These are phyloP conservation scores for Hemiprocne comata DNA, from an alignment of 2,113 vertebrate species.

Conservation along the genomic window DNA sequence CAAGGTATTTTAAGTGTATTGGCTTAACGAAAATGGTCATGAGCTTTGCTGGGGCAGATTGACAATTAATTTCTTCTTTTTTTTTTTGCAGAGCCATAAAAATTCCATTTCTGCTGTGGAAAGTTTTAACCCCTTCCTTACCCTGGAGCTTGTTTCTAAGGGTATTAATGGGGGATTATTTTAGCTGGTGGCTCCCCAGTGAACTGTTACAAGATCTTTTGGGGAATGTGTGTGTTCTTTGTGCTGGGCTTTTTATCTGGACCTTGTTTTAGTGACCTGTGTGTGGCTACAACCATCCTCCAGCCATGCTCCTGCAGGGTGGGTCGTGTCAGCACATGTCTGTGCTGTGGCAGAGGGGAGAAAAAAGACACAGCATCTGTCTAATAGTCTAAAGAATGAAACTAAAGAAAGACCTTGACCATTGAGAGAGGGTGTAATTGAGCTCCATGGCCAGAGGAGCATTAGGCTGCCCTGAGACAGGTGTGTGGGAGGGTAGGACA, in stretches of 20 bases:
- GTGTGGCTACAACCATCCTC: neutral
- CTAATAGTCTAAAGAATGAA: neutral
- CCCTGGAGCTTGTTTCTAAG: neutral
- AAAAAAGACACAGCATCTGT: neutral
- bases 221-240: neutral
- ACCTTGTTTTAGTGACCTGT: neutral
- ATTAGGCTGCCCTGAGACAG: neutral
- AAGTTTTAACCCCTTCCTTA: slow-evolving; percentile 54
- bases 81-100: neutral
- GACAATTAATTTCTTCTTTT: neutral
- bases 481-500: neutral
- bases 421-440: neutral
- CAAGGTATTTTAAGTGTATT: slow-evolving; percentile 60
- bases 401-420: neutral
- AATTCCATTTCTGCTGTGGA: slow-evolving; percentile 56
- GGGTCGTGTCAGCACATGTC: neutral
- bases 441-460: neutral
- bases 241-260: neutral
- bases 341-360: neutral
- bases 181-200: neutral
- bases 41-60: slow-evolving; percentile 46
- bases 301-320: neutral
- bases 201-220: neutral
- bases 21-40: slow-evolving; percentile 27
- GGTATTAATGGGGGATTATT: neutral